Base-by-base conservation (phyloP, 1,140 invertebrate genomes). In the Amphibalanus amphitrite region DNA sequence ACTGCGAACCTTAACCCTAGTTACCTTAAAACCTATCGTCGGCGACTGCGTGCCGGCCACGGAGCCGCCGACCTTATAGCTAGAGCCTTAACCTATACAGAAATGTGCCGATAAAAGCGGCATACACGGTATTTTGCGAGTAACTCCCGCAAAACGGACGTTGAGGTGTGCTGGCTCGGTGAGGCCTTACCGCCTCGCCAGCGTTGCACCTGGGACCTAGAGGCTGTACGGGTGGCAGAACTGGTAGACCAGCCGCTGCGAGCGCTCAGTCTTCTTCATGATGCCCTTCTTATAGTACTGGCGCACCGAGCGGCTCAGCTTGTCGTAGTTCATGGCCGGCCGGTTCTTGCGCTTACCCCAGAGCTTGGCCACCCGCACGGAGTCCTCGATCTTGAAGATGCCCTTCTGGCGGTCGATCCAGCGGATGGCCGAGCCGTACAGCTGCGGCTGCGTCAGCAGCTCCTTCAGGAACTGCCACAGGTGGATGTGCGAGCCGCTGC, bases 211-310 rank as follows among this genome's bases (percentile, higher is more conserved):
- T 29, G 67, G 64, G 69, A 70, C 65, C 74, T 88, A 94, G 75
- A 93, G 85, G 77, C 86, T 88, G 81, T 97, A 97, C 10, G 93
- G 92, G 81, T 93, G 90, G 80, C 95, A 97, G 81, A 99, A 99
- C 82, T 98, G 96, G 81, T 99, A 99, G 69, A 99, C 97, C 73
- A 99, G 86, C 78, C 97, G 86, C 82, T 99, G 97, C 72, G 94
- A 96, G 64, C 96, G 85, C 78, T 97, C 93, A 3, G 97, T 98
- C 81, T 99, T 99, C 84, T 97, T 97, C 92, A 99, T 99, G 81
- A 99, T 99, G 67, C 95, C 95, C 81, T 99, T 99, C 82, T 98
- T 98, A 85, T 99, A 99, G 83, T 99, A 99, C 81, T 99, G 97
- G 26, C 97, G 84, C 75, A 99, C 97, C 74, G 95, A 97, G 67